These are phyloP conservation scores for Zeus faber DNA, from an alignment of 2,113 vertebrate species.

Conservation along the genomic window DNA sequence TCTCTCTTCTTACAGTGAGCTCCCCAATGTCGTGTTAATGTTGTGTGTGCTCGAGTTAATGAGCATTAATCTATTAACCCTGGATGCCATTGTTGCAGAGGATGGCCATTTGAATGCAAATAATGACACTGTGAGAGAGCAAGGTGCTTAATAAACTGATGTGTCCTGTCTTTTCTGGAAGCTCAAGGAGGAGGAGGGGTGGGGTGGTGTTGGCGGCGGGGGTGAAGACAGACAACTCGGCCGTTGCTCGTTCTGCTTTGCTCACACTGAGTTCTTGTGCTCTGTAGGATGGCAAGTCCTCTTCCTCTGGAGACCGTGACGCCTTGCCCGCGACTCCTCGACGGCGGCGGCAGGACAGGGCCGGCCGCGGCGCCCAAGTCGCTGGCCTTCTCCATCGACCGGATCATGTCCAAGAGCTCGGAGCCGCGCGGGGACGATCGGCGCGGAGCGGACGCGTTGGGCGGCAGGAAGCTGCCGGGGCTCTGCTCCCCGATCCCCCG, in stretches of 20 bases:
- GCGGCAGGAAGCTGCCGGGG: conserved; percentile 82
- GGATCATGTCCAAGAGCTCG: conserved; percentile 97
- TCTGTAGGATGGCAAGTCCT: conserved; percentile 83
- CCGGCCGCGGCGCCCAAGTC: conserved; percentile 85
- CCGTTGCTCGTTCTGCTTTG: conserved; percentile 64
- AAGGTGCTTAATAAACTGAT: conserved; percentile 93
- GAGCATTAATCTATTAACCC: conserved; percentile 91
- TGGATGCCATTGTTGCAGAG: conserved; percentile 86
- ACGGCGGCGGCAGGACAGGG: conserved; percentile 71
- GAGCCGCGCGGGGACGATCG: conserved; percentile 76
- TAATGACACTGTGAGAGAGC: conserved; percentile 82
- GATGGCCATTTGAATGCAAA: conserved; percentile 91
- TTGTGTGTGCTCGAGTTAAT: conserved; percentile 83
- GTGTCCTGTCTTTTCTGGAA: conserved; percentile 81
- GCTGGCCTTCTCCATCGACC: conserved; percentile 97
- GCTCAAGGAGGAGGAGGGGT: conserved; percentile 84
- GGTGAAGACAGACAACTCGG: conserved; percentile 72
- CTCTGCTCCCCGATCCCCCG: conserved; percentile 92
- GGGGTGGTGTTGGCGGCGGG: no score
- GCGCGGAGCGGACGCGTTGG: conserved; percentile 65
- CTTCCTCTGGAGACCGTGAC: conserved; percentile 88
- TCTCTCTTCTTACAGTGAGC: conserved; percentile 54
- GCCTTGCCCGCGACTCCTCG: conserved; percentile 83
- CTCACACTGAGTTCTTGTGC: conserved; percentile 77
- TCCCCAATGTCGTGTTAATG: conserved; percentile 85